Conservation (phyloP, 2,797 vertebrate species). For the Tinamus major region DNA sequence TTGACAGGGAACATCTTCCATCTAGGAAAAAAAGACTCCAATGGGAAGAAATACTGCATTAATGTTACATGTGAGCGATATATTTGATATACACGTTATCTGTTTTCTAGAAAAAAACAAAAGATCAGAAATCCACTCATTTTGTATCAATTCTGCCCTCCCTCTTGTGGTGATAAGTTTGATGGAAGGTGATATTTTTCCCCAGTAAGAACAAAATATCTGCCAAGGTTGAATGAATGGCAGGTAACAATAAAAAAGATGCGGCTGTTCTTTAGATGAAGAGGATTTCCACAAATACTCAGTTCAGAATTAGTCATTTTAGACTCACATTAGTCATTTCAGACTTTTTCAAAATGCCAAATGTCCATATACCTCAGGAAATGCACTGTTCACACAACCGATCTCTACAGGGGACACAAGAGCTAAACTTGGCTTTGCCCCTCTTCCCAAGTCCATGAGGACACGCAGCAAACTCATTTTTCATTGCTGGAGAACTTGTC, state of each 20-base stretch:
- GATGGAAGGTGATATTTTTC: neutral
- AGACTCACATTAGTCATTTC: neutral
- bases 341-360: neutral
- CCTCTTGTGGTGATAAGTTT: neutral
- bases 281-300: neutral
- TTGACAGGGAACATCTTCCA: slow-evolving; percentile 24
- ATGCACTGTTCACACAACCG: neutral
- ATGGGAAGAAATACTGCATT: slow-evolving; percentile 7
- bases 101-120: neutral
- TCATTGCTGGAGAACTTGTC: neutral
- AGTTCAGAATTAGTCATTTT: neutral
- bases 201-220: neutral
- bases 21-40: neutral
- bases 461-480: neutral
- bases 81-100: neutral
- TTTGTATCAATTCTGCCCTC: neutral
- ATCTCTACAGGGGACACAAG: neutral
- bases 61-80: neutral
- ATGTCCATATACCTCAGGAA: neutral
- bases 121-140: neutral
- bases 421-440: neutral
- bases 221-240: neutral
- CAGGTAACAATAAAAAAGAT: neutral
- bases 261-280: neutral
- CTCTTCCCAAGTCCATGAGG: neutral